These are phyloP conservation scores for Mesoclemmys tuberculata DNA, from an alignment of 2,113 vertebrate genomes.

Conservation along the genomic window DNA sequence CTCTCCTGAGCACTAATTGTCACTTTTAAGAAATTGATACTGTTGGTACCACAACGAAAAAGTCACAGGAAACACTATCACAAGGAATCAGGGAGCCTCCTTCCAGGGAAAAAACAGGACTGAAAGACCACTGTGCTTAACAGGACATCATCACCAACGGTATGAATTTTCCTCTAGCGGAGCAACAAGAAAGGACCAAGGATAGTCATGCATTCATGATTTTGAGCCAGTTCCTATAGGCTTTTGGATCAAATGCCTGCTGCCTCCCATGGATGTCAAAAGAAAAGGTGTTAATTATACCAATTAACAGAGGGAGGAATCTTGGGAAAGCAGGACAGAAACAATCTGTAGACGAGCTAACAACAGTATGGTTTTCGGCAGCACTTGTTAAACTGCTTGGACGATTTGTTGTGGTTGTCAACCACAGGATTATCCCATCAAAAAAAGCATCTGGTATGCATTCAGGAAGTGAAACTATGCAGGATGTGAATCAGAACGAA, in stretches of 20 bases:
- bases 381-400: neutral
- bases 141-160: neutral
- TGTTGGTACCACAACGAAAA: neutral
- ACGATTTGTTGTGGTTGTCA: neutral
- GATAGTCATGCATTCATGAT: neutral
- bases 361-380: neutral
- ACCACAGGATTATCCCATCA: neutral
- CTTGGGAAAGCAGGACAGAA: neutral
- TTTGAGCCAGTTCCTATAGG: neutral
- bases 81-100: neutral
- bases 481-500: neutral
- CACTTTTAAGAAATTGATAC: neutral
- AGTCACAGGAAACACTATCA: neutral
- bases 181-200: neutral
- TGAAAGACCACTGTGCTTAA: neutral
- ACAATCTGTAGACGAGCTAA: neutral
- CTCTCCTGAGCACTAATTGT: neutral
- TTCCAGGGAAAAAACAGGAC: too few relatives aligned
- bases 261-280: neutral
- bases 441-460: neutral
- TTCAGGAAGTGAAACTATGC: neutral
- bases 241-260: neutral
- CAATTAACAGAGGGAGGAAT: neutral
- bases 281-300: neutral
- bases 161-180: neutral